Percentiles rank a stretch among this genome's conserved stretches.
These are phyloP conservation scores for Pituophis catenifer DNA, from an alignment of 2,113 vertebrate species.

Conservation along the genomic window DNA sequence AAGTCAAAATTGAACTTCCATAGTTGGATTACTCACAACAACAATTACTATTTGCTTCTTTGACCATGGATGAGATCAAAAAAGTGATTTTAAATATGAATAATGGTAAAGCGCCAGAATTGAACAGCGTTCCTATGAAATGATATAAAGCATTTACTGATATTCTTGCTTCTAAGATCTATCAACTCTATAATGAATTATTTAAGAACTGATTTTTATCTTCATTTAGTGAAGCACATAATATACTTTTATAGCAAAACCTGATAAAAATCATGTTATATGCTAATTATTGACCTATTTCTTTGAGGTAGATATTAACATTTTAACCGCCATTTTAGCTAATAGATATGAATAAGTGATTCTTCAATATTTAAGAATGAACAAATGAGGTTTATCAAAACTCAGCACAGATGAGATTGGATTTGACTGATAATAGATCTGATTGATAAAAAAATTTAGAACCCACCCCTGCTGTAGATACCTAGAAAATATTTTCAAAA, in stretches of 20 bases:
- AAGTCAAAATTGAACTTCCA: neutral
- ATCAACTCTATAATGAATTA: neutral
- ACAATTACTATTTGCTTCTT: neutral
- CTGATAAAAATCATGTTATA: neutral
- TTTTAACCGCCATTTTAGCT: neutral
- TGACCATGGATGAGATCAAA: neutral
- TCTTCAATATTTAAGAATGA: neutral
- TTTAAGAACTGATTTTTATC: neutral
- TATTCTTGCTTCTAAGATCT: neutral
- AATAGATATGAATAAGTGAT: neutral
- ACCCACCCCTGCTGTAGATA: neutral
- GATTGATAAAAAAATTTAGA: neutral
- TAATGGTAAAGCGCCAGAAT: neutral
- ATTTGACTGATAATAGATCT: neutral
- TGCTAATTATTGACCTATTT: neutral
- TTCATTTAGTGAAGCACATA: neutral
- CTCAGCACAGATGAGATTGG: neutral
- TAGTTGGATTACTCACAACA: neutral
- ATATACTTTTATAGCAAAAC: neutral
- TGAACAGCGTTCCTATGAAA: neutral
- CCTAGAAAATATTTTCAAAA: neutral
- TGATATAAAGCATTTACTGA: neutral
- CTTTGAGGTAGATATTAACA: neutral
- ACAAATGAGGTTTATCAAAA: neutral
- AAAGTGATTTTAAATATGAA: neutral